Evolutionary conservation across 92 coral and sea anemone genomes (phyloP), one percentile per base, ranked within the genome.

Genomic region (Epizoanthus ramosus): DNA sequence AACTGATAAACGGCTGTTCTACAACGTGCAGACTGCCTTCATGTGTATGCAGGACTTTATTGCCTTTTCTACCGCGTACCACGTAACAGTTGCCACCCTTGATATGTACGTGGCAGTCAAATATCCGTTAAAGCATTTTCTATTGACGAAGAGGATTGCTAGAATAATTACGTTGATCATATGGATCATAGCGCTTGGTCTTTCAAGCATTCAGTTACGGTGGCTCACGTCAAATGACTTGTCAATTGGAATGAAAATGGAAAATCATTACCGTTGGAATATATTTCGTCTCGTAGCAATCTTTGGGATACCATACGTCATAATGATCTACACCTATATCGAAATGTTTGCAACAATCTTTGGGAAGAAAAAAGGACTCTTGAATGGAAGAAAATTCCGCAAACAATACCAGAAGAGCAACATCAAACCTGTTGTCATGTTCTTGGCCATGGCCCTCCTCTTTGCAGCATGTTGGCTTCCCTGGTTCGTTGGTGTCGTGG

Each of bases 71-170:
- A 86, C 93, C 0, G 92, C 95, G 16, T 92, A 86, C 54, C 95
- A 92, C 43, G 81, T 92, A 1, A 85, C 90, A 12, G 57, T 83
- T 21, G 85, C 90, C 1, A 92, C 95, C 0, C 91, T 76, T 10
- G 95, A 92, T 75, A 89, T 85, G 70, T 92, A 86, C 75, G 54
- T 89, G 33, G 95, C 95, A n/a, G 87, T 92, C 21, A 71, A 80
- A 15, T 70, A 80, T 39, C 95, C 95, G 16, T 80, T 92, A 9
- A 79, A 64, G 33, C 95, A 89, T 69, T 85, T 84, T 56, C 73
- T 85, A 5, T 72, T 91, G 35, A 89, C 87, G 60, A 91, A 84
- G 24, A 84, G 70, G 59, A 80, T 53, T 17, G 85, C 84, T 6
- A 61, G 74, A 19, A 80, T 35, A 33, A 84, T 87, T 8, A 31